Conservation (phyloP, 2,797 vertebrate species). For the Glossophaga mutica region DNA sequence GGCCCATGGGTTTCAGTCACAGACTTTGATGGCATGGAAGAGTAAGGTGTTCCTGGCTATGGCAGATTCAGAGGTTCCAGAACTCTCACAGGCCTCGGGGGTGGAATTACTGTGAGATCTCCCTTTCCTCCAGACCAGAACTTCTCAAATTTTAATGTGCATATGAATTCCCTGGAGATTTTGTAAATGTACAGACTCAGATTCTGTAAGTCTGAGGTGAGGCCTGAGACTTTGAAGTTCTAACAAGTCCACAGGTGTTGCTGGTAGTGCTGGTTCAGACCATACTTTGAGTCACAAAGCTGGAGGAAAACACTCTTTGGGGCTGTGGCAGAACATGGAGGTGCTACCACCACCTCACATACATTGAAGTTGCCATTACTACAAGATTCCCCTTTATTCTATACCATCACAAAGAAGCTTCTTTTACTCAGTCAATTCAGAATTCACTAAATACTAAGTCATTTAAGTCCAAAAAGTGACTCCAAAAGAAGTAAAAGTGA, state of each 20-base stretch:
- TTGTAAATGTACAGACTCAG: not conserved
- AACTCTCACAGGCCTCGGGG: not conserved
- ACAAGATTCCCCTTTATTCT: not conserved
- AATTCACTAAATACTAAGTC: slow-evolving; percentile 16
- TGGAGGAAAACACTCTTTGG: not conserved
- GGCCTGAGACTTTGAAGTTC: not conserved
- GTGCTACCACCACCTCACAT: not conserved
- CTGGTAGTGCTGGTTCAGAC: not conserved
- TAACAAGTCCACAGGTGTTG: not conserved
- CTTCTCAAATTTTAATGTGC: not conserved
- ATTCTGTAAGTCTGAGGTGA: not conserved
- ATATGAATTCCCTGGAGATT: not conserved
- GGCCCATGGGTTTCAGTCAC: slow-evolving; percentile 42
- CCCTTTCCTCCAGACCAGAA: not conserved
- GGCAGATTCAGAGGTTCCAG: not conserved
- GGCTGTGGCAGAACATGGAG: not conserved
- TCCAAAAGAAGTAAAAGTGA: not conserved
- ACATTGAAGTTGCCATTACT: not conserved
- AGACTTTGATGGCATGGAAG: not conserved
- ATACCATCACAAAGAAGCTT: not conserved
- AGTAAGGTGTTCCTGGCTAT: not conserved
- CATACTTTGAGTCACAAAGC: not conserved
- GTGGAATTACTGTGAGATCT: not conserved
- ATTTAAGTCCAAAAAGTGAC: slow-evolving; percentile 9
- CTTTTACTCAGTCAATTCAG: not conserved